A percentile compares a stretch with the other conserved stretches of the same genome.
Evolutionary conservation across 2,888 invertebrate species (phyloP).

Genomic region (Achlya flavicornis): DNA sequence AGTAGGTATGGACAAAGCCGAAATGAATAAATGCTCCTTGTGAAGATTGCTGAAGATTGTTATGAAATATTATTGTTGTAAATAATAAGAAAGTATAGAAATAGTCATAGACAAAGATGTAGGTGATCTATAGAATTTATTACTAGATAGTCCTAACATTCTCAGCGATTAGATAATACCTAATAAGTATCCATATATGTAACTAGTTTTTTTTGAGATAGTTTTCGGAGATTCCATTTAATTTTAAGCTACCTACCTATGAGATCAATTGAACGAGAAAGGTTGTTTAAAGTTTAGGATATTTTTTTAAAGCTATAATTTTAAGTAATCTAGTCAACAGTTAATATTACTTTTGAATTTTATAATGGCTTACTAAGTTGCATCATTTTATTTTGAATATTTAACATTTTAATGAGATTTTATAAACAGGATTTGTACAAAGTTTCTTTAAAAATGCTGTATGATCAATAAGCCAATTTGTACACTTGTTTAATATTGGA

Average conservation of each 20-base stretch:
- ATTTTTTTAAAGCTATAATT: neutral
- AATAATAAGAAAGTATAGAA: constrained; percentile 1
- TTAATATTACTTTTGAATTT: constrained; percentile 12
- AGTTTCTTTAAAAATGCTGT: neutral
- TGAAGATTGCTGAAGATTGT: constrained; percentile 1
- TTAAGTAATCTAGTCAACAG: constrained; percentile 23
- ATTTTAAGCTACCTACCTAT: neutral
- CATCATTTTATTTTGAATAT: neutral
- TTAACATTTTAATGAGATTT: neutral
- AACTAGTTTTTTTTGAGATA: neutral
- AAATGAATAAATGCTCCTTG: neutral
- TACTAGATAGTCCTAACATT: too few species aligned
- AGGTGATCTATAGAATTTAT: too few species aligned
- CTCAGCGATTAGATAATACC: too few species aligned
- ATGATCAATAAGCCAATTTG: neutral
- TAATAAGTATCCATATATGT: too few species aligned
- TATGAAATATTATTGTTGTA: neutral
- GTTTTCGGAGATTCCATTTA: neutral
- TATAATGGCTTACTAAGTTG: neutral
- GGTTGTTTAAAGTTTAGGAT: neutral
- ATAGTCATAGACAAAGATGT: neutral
- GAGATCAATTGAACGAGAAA: neutral
- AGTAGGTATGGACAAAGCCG: constrained; percentile 7
- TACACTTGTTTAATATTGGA: constrained; percentile 12
- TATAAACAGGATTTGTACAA: neutral